Percentiles rank a stretch among this genome's conserved stretches.
Evolutionary conservation across 1,140 invertebrate genomes (phyloP).

Genomic region (Nylanderia fulva): DNA sequence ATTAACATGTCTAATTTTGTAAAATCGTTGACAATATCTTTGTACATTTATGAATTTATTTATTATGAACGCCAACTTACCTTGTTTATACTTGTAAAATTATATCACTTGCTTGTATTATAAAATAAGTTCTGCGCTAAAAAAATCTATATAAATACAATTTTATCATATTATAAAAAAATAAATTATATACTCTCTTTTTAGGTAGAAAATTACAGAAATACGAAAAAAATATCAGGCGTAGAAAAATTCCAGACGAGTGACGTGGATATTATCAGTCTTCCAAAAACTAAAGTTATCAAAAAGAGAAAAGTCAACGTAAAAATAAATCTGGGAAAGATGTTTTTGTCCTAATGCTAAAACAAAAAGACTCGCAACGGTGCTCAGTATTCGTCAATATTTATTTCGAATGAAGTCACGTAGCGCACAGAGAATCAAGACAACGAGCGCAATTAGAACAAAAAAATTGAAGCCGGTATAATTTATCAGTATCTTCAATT

Average conservation of each 20-base stretch:
- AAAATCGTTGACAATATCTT: no score
- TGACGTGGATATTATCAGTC: background rate
- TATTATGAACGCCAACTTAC: background rate
- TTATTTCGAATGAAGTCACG: slow-evolving; percentile 65
- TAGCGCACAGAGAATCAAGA: slow-evolving; percentile 66
- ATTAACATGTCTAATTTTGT: no score
- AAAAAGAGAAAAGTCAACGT: background rate
- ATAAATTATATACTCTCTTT: background rate
- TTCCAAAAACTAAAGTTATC: background rate
- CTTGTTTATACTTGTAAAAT: background rate
- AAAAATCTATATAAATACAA: background rate
- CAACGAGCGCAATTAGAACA: slow-evolving; percentile 22
- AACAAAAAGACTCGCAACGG: slow-evolving; percentile 20
- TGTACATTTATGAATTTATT: background rate
- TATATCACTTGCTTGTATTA: background rate
- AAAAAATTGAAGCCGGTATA: slow-evolving; percentile 48
- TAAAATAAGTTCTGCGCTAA: background rate
- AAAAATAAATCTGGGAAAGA: slow-evolving; percentile 25
- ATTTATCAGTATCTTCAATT: slow-evolving; percentile 18
- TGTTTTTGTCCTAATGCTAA: background rate
- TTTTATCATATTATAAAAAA: background rate
- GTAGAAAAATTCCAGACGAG: background rate
- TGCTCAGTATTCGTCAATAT: slow-evolving; percentile 57
- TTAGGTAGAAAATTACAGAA: background rate
- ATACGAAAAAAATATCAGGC: background rate